Conservation (phyloP, 2,797 vertebrate species). For the Lepilemur ruficaudatus region DNA sequence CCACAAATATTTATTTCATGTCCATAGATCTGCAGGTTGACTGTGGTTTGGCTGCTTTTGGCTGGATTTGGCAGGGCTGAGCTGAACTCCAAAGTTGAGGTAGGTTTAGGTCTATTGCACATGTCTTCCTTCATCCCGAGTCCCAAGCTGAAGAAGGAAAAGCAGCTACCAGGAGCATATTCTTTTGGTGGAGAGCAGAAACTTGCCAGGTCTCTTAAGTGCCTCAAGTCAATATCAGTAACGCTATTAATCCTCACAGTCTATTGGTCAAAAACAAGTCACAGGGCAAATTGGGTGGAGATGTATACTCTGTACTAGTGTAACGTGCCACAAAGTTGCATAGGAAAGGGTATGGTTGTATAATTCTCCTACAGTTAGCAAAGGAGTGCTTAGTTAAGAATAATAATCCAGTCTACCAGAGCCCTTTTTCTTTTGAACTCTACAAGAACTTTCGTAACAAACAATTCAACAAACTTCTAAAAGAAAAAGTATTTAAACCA, state of each 20-base stretch:
- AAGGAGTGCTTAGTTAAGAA: background rate
- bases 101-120: background rate
- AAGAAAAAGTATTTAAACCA: background rate
- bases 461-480: background rate
- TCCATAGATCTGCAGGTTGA: background rate
- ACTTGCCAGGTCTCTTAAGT: background rate
- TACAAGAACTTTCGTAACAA: background rate
- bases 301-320: background rate
- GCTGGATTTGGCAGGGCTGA: background rate
- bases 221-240: background rate
- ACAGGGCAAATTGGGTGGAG: background rate
- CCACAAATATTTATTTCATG: conserved; percentile 36
- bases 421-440: background rate
- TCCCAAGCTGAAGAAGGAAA: background rate
- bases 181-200: background rate
- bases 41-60: background rate
- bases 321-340: background rate
- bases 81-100: background rate
- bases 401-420: background rate
- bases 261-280: background rate
- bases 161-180: background rate
- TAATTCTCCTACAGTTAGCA: background rate
- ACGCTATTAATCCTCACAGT: background rate
- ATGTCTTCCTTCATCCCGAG: background rate
- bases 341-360: background rate